Base-by-base conservation (phyloP, 2,113 vertebrate species). In the Prionailurus viverrinus region DNA sequence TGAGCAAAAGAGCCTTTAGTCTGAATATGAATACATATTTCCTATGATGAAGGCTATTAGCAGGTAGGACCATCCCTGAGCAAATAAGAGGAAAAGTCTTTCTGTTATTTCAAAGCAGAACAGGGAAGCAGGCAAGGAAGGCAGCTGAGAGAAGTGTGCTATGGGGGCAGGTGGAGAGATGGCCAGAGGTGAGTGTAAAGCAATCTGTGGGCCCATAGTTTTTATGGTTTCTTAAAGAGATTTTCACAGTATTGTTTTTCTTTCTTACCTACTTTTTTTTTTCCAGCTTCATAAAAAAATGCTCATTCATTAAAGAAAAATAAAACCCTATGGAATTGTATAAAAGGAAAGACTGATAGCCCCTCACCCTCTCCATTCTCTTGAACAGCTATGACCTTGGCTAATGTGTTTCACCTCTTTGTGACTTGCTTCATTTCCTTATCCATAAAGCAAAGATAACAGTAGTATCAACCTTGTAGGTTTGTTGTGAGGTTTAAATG, bases 401-500 rank as follows among this genome's bases (percentile, higher is more conserved):
- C 25, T 89, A 73, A 41, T 29, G 0, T 39, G 16, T n/a, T 88
- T 93, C 29, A 55, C 1, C 7, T 91, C 10, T 63, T 41, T 76
- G 14, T 65, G 74, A 71, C 29, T 86, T 73, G 21, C n/a, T 65
- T 65, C 7, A 55, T 68, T 73, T 78, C 19, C 63, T 95, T 82
- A 58, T 58, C 11, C 78, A 18, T 86, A 80, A 76, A 29, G 81
- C 1, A 41, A 61, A 92, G 7, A 63, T 71, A 79, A n/a, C 14
- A 71, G 25, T 41, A 65, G 1, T 91, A 71, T 79, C 39, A 61
- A 27, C 14, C 1, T 66, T 11, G 19, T n/a, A 86, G 13, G 4
- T 95, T 78, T 94, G 1, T 61, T 93, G 25, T 82, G 92, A 83
- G 73, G 33, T 65, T 91, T 95, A n/a, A 91, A 21, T 91, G 33